Conservation (phyloP, 2,888 invertebrate species). For the Elmis aenea region DNA sequence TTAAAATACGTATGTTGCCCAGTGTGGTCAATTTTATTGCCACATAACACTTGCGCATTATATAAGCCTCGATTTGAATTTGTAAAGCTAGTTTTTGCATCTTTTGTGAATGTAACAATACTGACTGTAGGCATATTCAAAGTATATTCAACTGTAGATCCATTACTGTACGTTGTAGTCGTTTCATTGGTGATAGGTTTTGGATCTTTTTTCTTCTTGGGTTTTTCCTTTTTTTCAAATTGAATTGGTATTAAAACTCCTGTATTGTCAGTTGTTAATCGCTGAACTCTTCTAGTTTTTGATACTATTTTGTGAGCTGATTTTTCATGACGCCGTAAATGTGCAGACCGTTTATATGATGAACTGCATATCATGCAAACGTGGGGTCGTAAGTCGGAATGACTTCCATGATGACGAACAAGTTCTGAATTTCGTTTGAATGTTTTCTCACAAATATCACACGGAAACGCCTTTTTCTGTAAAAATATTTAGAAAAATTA, state of each 20-base stretch:
- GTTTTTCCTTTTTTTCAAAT: neutral
- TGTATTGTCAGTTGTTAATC: slow-evolving; percentile 34
- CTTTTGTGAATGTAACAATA: too few relatives aligned
- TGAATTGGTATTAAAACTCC: slow-evolving; percentile 33
- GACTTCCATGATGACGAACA: slow-evolving; percentile 38
- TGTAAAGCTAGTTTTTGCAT: too few relatives aligned
- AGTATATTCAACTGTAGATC: too few relatives aligned
- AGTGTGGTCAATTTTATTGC: too few relatives aligned
- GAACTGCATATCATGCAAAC: slow-evolving; percentile 37
- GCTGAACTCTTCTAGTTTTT: slow-evolving; percentile 33
- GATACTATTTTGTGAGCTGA: slow-evolving; percentile 35
- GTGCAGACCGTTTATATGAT: slow-evolving; percentile 40
- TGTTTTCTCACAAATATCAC: slow-evolving; percentile 39
- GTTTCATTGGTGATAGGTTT: neutral
- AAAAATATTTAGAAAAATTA: too few relatives aligned
- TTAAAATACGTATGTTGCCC: too few relatives aligned
- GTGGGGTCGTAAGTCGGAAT: slow-evolving; percentile 40
- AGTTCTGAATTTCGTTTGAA: slow-evolving; percentile 42
- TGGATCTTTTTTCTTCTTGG: neutral
- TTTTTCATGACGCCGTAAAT: slow-evolving; percentile 40
- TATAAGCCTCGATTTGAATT: too few relatives aligned
- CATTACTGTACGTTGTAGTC: too few relatives aligned
- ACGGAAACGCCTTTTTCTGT: slow-evolving; percentile 38
- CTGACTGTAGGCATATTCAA: too few relatives aligned
- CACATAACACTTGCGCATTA: too few relatives aligned